Percentiles rank a stretch among this genome's conserved stretches.
Evolutionary conservation across 2,113 vertebrate species (phyloP).

Genomic region (Indicator indicator): DNA sequence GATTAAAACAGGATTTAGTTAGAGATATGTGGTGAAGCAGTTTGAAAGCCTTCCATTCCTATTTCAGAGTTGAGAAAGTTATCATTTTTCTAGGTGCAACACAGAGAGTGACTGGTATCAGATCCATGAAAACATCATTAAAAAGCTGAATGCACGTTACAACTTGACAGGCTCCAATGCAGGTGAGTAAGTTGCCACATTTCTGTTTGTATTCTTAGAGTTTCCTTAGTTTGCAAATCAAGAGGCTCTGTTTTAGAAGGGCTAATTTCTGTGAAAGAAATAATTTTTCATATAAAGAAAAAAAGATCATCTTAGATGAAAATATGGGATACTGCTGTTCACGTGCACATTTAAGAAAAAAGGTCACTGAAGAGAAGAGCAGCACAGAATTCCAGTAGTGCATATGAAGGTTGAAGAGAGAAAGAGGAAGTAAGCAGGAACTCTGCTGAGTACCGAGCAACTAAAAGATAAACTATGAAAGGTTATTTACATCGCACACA

Average conservation of each 20-base stretch:
- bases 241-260: neutral
- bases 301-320: neutral
- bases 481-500: neutral
- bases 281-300: neutral
- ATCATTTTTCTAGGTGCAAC: conserved; percentile 85
- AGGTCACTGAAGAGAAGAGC: neutral
- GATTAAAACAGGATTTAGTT: neutral
- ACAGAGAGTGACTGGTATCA: conserved; percentile 98
- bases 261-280: neutral
- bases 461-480: neutral
- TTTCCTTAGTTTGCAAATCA: neutral
- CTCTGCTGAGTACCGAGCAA: neutral
- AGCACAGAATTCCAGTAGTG: neutral
- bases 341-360: neutral
- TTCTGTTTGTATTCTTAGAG: neutral
- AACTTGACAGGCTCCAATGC: conserved; percentile 96
- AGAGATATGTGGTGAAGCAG: neutral
- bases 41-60: neutral
- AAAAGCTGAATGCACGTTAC: conserved; percentile 94
- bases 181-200: conserved; percentile 59
- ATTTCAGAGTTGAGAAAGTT: neutral
- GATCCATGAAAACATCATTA: conserved; percentile 98
- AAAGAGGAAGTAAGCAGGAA: neutral
- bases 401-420: neutral
- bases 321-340: neutral